Percentiles rank a stretch among this genome's conserved stretches.
phyloP scores from a whole-genome alignment of 2,797 vertebrate genomes.

The Melanotaenia boesemani region DNA sequence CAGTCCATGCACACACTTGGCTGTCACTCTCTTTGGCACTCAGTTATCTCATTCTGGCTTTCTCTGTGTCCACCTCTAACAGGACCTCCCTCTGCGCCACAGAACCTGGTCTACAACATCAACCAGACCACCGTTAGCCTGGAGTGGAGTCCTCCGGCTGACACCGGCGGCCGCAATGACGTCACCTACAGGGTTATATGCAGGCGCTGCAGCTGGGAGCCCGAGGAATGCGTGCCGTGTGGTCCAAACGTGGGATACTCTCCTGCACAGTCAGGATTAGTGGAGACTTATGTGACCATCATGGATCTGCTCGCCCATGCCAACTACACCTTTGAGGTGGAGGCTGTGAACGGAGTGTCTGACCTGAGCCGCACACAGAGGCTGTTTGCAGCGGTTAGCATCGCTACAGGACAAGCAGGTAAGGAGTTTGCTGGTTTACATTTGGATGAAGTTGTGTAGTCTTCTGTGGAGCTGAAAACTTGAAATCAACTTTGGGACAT shows the following conservation, averaged over 20 bases:
- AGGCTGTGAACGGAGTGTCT: conserved; percentile 98
- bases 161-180: conserved; percentile 93
- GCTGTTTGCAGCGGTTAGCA: conserved; percentile 95
- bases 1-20: conserved; percentile 62
- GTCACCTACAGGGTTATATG: conserved; percentile 96
- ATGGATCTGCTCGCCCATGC: conserved; percentile 96
- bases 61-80: conserved; percentile 66
- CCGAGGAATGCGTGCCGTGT: conserved; percentile 94
- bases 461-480: too few relatives aligned
- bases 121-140: conserved; percentile 97
- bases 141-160: conserved; percentile 96
- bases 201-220: conserved; percentile 96
- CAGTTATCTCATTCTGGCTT: conserved; percentile 71
- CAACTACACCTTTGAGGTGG: conserved; percentile 99
- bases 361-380: conserved; percentile 96
- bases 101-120: conserved; percentile 99
- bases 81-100: conserved; percentile 98
- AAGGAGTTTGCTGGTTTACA: conserved; percentile 59
- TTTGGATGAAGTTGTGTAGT: too few relatives aligned
- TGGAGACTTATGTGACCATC: conserved; percentile 93
- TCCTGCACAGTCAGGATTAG: conserved; percentile 93
- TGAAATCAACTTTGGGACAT: too few relatives aligned
- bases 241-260: conserved; percentile 93
- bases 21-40: conserved; percentile 65
- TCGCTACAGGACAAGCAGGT: conserved; percentile 99